Evolutionary conservation across 2,888 invertebrate species (phyloP), one percentile per base, ranked within the genome.

Genomic region (Heliconius ismenius): DNA sequence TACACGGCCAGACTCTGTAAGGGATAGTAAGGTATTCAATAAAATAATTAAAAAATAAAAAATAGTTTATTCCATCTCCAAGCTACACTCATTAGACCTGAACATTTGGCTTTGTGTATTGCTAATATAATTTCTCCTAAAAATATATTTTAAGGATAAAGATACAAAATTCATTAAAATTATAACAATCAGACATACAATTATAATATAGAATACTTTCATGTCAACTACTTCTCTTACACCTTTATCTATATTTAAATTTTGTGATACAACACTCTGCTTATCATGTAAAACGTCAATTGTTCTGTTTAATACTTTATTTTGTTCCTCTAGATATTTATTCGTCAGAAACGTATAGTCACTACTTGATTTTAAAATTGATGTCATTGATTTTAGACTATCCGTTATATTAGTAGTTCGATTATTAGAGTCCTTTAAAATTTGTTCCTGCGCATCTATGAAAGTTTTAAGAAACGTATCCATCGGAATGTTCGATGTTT

Each of bases 311-410:
- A 76, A 28, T 1, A 54, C 13, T 36, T 36, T 49, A 49, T 39
- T 58, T 39, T 73, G 58, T 60, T 54, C 67, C 58, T 79, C 73
- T 64, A 58, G 24, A 28, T 72, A 74, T 62, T n/a, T 78, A 36
- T 76, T 79, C 13, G 68, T 62, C 62, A 75, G 24, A 36, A 43
- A 32, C 1, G 74, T 75, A 63, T 76, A 60, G 4, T 79, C 68
- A 69, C 77, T 79, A 65, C 68, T 77, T 21, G 75, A 43, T 73
- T 79, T 72, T 28, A 79, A 26, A 36, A 74, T 58, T 49, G 49
- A 26, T 68, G 68, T 73, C 49, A 76, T 72, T n/a, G 26, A 43
- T 36, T 78, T 74, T 3, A 77, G 18, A 60, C 60, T 62, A 58
- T 79, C 65, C 24, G 63, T 65, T 64, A 76, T 49, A 26, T 68